phyloP scores from a whole-genome alignment of 1,140 invertebrate genomes.

The Laupala kohalensis region DNA sequence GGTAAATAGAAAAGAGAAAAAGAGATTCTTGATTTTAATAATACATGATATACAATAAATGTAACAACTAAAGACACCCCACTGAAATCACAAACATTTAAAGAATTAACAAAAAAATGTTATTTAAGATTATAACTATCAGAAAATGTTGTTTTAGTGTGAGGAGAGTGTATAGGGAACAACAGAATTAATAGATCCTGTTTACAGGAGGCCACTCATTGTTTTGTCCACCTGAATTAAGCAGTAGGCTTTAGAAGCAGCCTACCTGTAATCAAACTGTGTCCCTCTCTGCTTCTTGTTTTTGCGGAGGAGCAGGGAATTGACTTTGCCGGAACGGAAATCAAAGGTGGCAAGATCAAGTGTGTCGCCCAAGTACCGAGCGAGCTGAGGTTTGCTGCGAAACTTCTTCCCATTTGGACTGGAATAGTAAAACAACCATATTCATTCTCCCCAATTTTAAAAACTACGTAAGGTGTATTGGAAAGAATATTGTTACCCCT shows the following conservation, averaged over 20 bases:
- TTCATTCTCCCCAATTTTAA: background rate
- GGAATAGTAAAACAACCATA: slow-evolving; percentile 20
- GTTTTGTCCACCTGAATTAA: background rate
- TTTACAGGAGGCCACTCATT: background rate
- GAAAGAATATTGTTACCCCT: background rate
- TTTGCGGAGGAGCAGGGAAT: slow-evolving; percentile 43
- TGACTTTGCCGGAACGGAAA: slow-evolving; percentile 65
- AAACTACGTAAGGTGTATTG: background rate
- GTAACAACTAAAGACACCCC: no score
- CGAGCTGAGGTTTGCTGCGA: slow-evolving; percentile 66
- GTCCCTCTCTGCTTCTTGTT: slow-evolving; percentile 44
- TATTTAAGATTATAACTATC: no score
- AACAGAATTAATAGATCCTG: no score
- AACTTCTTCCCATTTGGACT: slow-evolving; percentile 69
- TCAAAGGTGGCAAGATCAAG: slow-evolving; percentile 73
- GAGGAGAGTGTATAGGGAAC: no score
- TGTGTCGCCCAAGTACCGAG: slow-evolving; percentile 58
- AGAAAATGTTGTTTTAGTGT: no score
- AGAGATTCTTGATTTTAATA: background rate
- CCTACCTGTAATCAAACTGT: slow-evolving; percentile 49
- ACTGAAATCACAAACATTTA: no score
- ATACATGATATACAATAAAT: no score
- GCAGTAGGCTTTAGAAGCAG: background rate
- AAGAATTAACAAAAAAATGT: no score
- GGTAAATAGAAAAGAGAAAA: background rate